These are phyloP conservation scores for Ficedula albicollis DNA, from an alignment of 2,797 vertebrate genomes.

Conservation along the genomic window DNA sequence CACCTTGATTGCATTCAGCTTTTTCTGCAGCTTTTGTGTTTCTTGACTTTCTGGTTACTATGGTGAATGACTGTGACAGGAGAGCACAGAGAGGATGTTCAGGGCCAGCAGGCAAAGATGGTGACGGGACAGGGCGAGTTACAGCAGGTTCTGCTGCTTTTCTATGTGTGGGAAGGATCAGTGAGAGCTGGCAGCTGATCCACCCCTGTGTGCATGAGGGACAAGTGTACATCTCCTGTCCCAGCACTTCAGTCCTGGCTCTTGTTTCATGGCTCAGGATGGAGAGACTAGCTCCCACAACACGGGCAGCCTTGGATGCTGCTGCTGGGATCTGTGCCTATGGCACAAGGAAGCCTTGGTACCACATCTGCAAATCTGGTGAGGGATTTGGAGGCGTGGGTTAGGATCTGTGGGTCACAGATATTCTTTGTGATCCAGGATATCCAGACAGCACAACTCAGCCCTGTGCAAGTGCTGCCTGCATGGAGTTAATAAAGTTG, in stretches of 20 bases:
- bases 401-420: not conserved
- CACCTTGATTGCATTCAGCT: not conserved
- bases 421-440: not conserved
- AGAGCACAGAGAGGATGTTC: not conserved
- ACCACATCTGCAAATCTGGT: rapidly evolving
- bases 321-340: not conserved
- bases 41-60: conserved; percentile 5
- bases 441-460: not conserved
- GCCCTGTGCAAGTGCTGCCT: not conserved
- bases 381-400: not conserved
- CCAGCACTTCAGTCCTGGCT: not conserved
- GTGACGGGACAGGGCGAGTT: not conserved
- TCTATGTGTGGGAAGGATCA: not conserved
- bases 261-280: not conserved
- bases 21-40: not conserved
- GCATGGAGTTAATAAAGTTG: conserved; percentile 35
- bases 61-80: conserved; percentile 1
- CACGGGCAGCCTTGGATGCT: not conserved
- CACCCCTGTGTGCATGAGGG: not conserved
- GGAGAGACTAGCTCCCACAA: not conserved
- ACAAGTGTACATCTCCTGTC: not conserved
- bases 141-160: conserved; percentile 9
- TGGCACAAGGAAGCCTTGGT: not conserved
- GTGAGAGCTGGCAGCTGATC: not conserved
- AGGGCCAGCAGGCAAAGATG: not conserved